A percentile compares a stretch with the other conserved stretches of the same genome.
phyloP scores from a whole-genome alignment of 2,113 vertebrate species.

The Eurypyga helias region DNA sequence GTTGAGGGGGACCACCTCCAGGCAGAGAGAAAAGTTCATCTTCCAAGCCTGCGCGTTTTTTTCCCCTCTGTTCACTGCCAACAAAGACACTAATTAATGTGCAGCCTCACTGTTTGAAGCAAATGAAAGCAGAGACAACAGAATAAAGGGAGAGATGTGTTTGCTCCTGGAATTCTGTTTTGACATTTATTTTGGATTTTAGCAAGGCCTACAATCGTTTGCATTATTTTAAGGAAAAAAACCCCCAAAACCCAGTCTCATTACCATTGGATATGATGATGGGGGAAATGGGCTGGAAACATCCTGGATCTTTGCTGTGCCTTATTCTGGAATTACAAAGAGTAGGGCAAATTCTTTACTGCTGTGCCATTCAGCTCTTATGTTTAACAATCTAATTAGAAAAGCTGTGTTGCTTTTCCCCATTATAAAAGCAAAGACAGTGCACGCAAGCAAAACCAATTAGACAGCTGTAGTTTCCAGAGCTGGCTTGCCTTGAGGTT shows the following conservation, averaged over 20 bases:
- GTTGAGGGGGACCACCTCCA: slow-evolving; percentile 51
- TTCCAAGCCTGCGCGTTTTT: slow-evolving; percentile 30
- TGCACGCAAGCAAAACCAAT: slow-evolving; percentile 80
- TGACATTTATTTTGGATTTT: slow-evolving; percentile 78
- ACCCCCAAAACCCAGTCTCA: slow-evolving; percentile 50
- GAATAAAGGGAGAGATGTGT: slow-evolving; percentile 62
- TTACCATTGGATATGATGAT: slow-evolving; percentile 78
- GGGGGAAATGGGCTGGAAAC: slow-evolving; percentile 80
- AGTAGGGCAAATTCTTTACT: slow-evolving; percentile 79
- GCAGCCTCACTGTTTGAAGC: background rate
- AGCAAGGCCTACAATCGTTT: slow-evolving; percentile 69
- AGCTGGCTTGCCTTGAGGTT: slow-evolving; percentile 71
- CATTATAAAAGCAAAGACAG: slow-evolving; percentile 80
- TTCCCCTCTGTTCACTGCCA: background rate
- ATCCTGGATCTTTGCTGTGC: slow-evolving; percentile 76
- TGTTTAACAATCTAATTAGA: slow-evolving; percentile 88
- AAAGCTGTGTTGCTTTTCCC: slow-evolving; percentile 74
- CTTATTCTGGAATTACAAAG: slow-evolving; percentile 78
- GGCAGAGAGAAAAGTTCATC: slow-evolving; percentile 50
- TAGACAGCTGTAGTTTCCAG: slow-evolving; percentile 83
- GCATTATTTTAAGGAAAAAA: slow-evolving; percentile 73
- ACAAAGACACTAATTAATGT: slow-evolving; percentile 77
- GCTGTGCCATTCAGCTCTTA: slow-evolving; percentile 78
- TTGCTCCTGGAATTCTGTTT: slow-evolving; percentile 74
- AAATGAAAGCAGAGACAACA: slow-evolving; percentile 57